Evolutionary conservation across 2,888 invertebrate species (phyloP).

Genomic region (Alitta virens): DNA sequence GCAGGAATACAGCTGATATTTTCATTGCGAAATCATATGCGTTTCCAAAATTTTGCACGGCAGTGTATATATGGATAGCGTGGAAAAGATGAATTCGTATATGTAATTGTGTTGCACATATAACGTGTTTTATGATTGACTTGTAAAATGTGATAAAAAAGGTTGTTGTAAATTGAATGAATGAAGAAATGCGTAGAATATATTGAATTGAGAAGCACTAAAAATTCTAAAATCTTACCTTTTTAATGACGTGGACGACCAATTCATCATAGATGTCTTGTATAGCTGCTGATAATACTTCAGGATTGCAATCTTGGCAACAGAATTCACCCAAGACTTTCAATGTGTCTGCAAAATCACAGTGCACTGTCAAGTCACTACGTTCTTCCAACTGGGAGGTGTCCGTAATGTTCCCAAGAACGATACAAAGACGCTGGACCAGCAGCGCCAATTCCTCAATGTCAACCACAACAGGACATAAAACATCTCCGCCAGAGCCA

Average conservation of each 20-base stretch:
- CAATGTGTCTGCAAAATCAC: neutral
- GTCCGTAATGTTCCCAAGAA: constrained; percentile 16
- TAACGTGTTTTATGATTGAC: no score
- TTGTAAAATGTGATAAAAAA: no score
- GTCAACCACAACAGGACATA: constrained; percentile 37
- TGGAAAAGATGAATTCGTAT: no score
- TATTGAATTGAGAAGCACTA: neutral
- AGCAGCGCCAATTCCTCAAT: constrained; percentile 38
- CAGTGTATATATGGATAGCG: no score
- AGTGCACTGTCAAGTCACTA: neutral
- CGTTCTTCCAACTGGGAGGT: constrained; percentile 11
- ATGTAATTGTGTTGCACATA: no score
- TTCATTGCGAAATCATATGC: no score
- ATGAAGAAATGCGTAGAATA: no score
- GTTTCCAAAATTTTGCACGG: no score
- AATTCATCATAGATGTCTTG: constrained; percentile 15
- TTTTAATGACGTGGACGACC: constrained; percentile 5
- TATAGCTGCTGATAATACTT: constrained; percentile 3
- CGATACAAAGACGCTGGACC: constrained; percentile 21
- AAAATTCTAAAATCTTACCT: constrained; percentile 2
- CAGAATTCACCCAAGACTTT: neutral
- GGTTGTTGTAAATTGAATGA: no score
- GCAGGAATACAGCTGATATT: no score
- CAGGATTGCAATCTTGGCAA: constrained; percentile 4
- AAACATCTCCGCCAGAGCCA: constrained; percentile 46